These are phyloP conservation scores for Clarias magur DNA, from an alignment of 2,113 vertebrate genomes.

Conservation along the genomic window DNA sequence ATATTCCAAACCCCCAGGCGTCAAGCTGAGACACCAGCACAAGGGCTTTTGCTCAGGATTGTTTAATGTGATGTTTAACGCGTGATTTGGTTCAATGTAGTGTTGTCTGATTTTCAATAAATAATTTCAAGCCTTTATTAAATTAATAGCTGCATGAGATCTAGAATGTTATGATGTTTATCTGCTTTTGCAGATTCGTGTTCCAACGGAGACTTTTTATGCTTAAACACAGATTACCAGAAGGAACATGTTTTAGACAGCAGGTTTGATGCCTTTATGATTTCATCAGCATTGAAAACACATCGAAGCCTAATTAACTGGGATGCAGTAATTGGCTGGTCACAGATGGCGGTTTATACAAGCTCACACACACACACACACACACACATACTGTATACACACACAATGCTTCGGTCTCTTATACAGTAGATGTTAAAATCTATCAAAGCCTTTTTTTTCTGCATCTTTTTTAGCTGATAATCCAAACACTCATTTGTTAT, in stretches of 20 bases:
- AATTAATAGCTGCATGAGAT: not conserved
- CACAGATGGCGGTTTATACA: slow-evolving; percentile 16
- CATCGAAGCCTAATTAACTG: not conserved
- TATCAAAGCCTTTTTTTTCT: too few relatives aligned
- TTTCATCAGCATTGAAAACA: not conserved
- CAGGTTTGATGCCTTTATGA: not conserved
- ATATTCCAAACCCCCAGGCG: not conserved
- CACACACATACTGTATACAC: not conserved
- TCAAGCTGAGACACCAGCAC: not conserved
- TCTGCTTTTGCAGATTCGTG: not conserved
- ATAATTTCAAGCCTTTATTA: not conserved
- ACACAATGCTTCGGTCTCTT: not conserved
- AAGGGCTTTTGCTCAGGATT: not conserved
- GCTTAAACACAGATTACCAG: not conserved
- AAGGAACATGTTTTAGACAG: not conserved
- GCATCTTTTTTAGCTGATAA: not conserved
- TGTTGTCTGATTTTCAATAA: not conserved
- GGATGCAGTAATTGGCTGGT: not conserved
- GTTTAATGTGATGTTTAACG: not conserved
- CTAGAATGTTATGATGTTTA: not conserved
- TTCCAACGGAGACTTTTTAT: not conserved
- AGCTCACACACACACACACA: not conserved
- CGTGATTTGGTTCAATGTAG: not conserved
- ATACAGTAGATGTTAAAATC: not conserved
- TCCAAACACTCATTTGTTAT: not conserved